These are phyloP conservation scores for Scopus umbretta DNA, from an alignment of 2,113 vertebrate genomes.

Conservation along the genomic window DNA sequence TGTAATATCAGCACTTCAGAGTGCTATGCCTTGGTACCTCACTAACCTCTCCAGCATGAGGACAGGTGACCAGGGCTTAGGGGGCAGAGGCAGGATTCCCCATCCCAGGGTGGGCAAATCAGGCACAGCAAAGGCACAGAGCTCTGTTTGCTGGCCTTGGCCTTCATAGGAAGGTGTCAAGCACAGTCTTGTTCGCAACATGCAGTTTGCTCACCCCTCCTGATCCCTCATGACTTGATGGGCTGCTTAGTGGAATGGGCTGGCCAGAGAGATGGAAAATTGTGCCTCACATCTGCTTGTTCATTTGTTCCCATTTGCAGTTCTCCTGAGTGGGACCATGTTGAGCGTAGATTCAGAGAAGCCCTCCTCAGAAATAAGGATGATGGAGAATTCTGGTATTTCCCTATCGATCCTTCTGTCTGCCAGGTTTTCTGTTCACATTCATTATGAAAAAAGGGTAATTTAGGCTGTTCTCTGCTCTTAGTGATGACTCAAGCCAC, in stretches of 20 bases:
- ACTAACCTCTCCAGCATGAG: background rate
- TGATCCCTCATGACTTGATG: background rate
- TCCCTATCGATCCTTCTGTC: background rate
- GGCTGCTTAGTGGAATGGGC: background rate
- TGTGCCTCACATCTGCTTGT: background rate
- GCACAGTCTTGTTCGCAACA: background rate
- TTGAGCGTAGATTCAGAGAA: background rate
- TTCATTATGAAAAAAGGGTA: background rate
- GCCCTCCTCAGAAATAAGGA: constrained; percentile 48
- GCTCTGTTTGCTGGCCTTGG: background rate
- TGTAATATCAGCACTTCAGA: background rate
- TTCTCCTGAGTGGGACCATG: constrained; percentile 65
- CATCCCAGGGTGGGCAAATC: background rate
- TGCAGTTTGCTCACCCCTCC: background rate
- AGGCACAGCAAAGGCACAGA: background rate
- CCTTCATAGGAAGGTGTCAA: background rate
- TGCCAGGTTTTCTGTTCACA: background rate
- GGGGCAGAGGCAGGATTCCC: background rate
- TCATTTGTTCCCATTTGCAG: constrained; percentile 29
- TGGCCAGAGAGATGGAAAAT: background rate
- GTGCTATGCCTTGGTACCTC: background rate
- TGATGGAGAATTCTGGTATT: constrained; percentile 79
- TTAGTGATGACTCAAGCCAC: background rate
- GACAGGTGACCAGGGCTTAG: background rate
- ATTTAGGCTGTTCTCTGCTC: background rate